Conservation (phyloP, 1,140 invertebrate genomes). For the Cydia amplana region DNA sequence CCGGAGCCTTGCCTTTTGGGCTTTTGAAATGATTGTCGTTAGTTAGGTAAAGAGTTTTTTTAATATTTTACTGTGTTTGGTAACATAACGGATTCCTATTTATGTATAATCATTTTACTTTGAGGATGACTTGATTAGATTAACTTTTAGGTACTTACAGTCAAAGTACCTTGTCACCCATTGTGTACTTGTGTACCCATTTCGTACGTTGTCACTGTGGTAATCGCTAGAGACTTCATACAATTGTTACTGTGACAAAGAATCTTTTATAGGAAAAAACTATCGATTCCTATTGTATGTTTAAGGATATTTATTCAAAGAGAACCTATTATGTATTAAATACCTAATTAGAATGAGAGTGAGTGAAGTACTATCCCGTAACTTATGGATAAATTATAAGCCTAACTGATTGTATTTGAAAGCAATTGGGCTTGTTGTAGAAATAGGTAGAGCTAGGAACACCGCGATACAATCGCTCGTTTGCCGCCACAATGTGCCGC, state of each 20-base stretch:
- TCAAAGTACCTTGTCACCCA: no score
- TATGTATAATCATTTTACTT: not conserved
- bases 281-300: not conserved
- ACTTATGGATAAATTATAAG: no score
- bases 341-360: no score
- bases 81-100: not conserved
- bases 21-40: constrained; percentile 40
- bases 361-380: no score
- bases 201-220: no score
- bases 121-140: no score
- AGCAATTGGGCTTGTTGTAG: constrained; percentile 23
- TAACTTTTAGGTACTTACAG: no score
- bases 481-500: constrained; percentile 42
- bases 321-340: no score
- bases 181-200: no score
- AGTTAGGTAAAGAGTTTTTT: constrained; percentile 19
- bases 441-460: constrained; percentile 22
- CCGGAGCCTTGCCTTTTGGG: constrained; percentile 60
- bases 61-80: not conserved
- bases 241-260: no score
- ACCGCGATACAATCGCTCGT: constrained; percentile 44
- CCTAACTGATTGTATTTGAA: constrained; percentile 1
- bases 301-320: not conserved
- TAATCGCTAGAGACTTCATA: no score
- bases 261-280: not conserved